A percentile compares a stretch with the other conserved stretches of the same genome.
Evolutionary conservation across 2,888 invertebrate genomes (phyloP).

Genomic region (Apeira syringaria): DNA sequence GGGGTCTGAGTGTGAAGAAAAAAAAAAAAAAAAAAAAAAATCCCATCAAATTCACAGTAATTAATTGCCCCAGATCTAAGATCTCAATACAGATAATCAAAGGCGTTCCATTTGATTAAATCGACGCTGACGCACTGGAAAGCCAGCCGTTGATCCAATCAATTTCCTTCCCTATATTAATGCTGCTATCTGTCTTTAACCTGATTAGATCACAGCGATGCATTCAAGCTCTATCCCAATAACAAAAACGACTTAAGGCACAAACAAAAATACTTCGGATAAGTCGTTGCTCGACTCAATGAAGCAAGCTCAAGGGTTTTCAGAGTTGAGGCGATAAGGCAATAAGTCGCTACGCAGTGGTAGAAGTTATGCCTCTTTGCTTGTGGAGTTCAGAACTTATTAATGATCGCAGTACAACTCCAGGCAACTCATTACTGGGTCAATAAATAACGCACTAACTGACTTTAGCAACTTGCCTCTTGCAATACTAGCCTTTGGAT

Average conservation of each 20-base stretch:
- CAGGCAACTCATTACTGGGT: constrained; percentile 62
- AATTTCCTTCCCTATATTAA: constrained; percentile 57
- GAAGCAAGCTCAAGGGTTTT: constrained; percentile 27
- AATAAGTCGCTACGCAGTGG: constrained; percentile 10
- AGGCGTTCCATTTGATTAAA: constrained; percentile 10
- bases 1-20: no score
- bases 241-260: constrained; percentile 36
- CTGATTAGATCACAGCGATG: constrained; percentile 62
- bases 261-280: constrained; percentile 30
- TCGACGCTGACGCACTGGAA: constrained; percentile 6
- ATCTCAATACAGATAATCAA: constrained; percentile 9
- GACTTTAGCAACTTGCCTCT: constrained; percentile 46
- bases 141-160: constrained; percentile 57
- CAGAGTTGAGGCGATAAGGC: constrained; percentile 19
- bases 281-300: constrained; percentile 39
- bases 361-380: constrained; percentile 48
- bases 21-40: no score
- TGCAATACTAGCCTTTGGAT: constrained; percentile 50
- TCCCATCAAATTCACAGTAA: no score
- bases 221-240: constrained; percentile 32
- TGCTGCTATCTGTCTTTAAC: constrained; percentile 61
- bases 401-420: constrained; percentile 64
- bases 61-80: no score
- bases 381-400: constrained; percentile 49
- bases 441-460: constrained; percentile 64